Conservation (phyloP, 2,797 vertebrate species). For the Gymnothorax javanicus region DNA sequence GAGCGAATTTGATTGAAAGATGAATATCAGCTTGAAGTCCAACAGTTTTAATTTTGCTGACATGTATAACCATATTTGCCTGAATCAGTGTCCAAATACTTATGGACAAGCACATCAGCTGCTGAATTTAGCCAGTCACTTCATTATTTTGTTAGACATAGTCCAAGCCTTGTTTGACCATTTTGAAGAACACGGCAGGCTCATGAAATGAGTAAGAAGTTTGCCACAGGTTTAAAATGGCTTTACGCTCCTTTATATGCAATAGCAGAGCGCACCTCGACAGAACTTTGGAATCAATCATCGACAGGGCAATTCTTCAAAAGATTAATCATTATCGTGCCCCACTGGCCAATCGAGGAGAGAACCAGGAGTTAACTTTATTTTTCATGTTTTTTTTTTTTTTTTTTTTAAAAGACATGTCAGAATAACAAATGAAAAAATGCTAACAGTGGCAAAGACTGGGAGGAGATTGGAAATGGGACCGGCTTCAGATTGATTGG, state of each 20-base stretch:
- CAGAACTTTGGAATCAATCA: background rate
- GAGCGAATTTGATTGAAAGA: too few relatives aligned
- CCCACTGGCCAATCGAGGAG: background rate
- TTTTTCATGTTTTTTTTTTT: background rate
- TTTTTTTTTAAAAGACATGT: constrained; percentile 1
- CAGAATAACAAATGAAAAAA: constrained; percentile 11
- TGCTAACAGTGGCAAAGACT: background rate
- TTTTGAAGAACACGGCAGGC: background rate
- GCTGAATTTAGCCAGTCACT: background rate
- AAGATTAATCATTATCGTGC: constrained; percentile 15
- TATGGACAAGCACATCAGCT: background rate
- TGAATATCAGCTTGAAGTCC: too few relatives aligned
- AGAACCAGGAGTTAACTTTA: background rate
- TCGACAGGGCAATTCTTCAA: constrained; percentile 5
- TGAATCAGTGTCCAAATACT: too few relatives aligned
- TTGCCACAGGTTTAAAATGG: background rate
- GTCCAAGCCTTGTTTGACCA: background rate
- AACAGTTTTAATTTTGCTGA: too few relatives aligned
- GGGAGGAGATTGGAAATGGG: background rate
- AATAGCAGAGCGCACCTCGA: background rate
- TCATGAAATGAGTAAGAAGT: background rate
- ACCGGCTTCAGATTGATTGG: background rate
- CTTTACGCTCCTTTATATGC: background rate
- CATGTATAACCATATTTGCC: too few relatives aligned
- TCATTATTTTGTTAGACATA: background rate